Percentiles rank a stretch among this genome's conserved stretches.
phyloP scores from a whole-genome alignment of 2,113 vertebrate species.

The Pangasianodon gigas region DNA sequence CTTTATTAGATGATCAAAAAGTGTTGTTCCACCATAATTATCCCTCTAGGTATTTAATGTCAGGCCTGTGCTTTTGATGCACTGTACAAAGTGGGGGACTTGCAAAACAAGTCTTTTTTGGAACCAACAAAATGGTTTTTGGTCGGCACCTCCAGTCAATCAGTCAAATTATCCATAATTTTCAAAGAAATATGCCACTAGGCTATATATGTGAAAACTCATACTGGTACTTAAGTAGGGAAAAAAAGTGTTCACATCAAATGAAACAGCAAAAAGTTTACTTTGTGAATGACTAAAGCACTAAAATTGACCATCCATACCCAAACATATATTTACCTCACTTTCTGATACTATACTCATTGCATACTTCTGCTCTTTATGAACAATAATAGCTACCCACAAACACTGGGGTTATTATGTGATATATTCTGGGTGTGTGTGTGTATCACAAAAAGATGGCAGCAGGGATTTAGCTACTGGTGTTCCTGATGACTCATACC shows the following conservation, averaged over 20 bases:
- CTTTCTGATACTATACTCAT: background rate
- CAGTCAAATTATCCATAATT: conserved; percentile 3
- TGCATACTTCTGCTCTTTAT: background rate
- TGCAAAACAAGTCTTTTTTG: background rate
- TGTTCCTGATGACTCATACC: conserved; percentile 10
- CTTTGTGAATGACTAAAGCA: background rate
- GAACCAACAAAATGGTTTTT: background rate
- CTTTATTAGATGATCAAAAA: background rate
- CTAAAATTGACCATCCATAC: background rate
- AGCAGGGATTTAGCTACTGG: conserved; percentile 29
- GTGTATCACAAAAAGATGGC: conserved; percentile 15
- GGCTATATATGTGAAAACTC: background rate
- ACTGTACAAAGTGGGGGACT: too few species aligned
- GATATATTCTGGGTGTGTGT: conserved; percentile 35
- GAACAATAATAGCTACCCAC: conserved; percentile 7
- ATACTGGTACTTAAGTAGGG: background rate
- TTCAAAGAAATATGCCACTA: background rate
- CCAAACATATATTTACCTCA: background rate
- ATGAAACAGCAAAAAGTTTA: background rate
- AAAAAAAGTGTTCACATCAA: background rate
- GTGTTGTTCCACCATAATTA: background rate
- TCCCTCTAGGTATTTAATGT: background rate
- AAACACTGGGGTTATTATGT: conserved; percentile 13
- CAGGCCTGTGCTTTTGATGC: background rate
- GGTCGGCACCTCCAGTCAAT: background rate